These are phyloP conservation scores for Caenorhabditis zanzibari DNA, from an alignment of 2,888 invertebrate species.

Conservation along the genomic window DNA sequence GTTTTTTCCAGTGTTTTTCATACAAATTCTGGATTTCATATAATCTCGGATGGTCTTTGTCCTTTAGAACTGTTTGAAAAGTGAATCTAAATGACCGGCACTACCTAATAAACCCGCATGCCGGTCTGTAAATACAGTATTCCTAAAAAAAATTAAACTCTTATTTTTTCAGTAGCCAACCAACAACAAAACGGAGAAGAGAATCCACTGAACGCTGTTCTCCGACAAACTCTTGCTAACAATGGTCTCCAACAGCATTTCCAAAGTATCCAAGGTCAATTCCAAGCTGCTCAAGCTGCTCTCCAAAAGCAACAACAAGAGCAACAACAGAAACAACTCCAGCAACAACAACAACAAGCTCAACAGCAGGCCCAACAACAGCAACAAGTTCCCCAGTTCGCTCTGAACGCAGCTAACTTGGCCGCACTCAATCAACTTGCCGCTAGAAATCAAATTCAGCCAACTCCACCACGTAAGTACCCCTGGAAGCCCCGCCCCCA, in stretches of 20 bases:
- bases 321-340: slow-evolving; percentile 57
- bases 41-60: no score
- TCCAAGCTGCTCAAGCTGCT: slow-evolving; percentile 61
- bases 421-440: slow-evolving; percentile 72
- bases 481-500: not conserved
- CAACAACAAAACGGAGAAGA: slow-evolving; percentile 72
- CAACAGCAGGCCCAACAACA: slow-evolving; percentile 38
- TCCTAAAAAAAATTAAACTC: no score
- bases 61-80: no score
- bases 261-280: slow-evolving; percentile 69
- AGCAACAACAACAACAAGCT: slow-evolving; percentile 55
- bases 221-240: slow-evolving; percentile 75
- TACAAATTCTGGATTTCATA: no score
- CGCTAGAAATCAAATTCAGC: slow-evolving; percentile 63
- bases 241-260: slow-evolving; percentile 68
- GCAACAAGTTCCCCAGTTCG: slow-evolving; percentile 58
- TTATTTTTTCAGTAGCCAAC: slow-evolving; percentile 68
- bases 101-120: no score
- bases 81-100: no score
- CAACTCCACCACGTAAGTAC: slow-evolving; percentile 45
- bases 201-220: slow-evolving; percentile 71
- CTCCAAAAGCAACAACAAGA: slow-evolving; percentile 68
- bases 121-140: no score
- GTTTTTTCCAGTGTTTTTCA: no score
- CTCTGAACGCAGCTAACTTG: slow-evolving; percentile 71